Percentiles rank a stretch among this genome's conserved stretches.
phyloP scores from a whole-genome alignment of 2,797 vertebrate species.

The Staurois parvus region DNA sequence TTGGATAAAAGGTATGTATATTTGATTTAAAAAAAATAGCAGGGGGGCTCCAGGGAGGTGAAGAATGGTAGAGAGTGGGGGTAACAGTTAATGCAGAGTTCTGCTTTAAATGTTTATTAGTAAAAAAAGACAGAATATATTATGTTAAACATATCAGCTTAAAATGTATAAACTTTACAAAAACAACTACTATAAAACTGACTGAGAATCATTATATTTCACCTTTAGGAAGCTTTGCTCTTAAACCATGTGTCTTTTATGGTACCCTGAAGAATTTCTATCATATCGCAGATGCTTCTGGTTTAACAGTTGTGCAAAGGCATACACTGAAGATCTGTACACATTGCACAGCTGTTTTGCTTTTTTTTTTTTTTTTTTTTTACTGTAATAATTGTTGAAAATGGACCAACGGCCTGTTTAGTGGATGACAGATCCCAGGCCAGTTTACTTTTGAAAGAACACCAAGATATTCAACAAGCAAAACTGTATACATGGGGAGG shows the following conservation, averaged over 20 bases:
- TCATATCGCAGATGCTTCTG: slow-evolving; percentile 50
- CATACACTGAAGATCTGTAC: slow-evolving; percentile 21
- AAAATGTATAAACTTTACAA: not conserved
- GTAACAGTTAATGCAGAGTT: too few relatives aligned
- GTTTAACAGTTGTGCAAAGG: slow-evolving; percentile 39
- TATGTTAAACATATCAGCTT: not conserved
- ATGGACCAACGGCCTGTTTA: slow-evolving; percentile 34
- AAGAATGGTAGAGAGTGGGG: too few relatives aligned
- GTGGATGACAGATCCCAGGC: slow-evolving; percentile 38
- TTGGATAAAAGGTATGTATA: too few relatives aligned
- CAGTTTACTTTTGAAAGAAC: slow-evolving; percentile 36
- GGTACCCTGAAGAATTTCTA: slow-evolving; percentile 22
- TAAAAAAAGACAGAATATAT: too few relatives aligned
- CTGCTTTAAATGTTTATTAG: too few relatives aligned
- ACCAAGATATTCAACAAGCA: slow-evolving; percentile 28
- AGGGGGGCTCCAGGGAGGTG: too few relatives aligned
- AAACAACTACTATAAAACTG: not conserved
- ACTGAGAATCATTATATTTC: not conserved
- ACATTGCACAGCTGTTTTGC: slow-evolving; percentile 47
- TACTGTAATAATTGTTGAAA: slow-evolving; percentile 7
- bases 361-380: slow-evolving; percentile 34
- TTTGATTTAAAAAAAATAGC: too few relatives aligned
- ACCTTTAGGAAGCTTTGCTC: not conserved
- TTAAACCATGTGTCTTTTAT: slow-evolving; percentile 19
- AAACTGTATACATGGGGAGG: slow-evolving; percentile 10